Evolutionary conservation across 2,797 vertebrate species (phyloP).

Genomic region (Mionectes olivaceus): DNA sequence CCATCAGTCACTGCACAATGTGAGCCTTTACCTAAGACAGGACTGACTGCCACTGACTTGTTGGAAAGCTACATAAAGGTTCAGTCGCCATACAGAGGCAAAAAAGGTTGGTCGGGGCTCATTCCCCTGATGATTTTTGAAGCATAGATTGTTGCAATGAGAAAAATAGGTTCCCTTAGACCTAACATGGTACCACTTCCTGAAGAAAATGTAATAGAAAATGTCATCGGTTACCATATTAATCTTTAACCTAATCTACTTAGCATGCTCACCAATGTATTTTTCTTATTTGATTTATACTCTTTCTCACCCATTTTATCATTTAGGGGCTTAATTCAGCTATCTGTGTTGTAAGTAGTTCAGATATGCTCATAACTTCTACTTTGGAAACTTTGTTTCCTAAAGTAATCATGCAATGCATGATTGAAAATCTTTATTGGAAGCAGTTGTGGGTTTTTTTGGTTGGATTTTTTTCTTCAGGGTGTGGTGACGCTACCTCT

Average conservation of each 20-base stretch:
- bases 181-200: background rate
- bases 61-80: background rate
- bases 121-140: background rate
- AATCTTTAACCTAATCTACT: background rate
- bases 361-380: background rate
- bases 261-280: background rate
- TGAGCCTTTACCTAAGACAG: background rate
- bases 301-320: background rate
- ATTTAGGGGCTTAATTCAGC: background rate
- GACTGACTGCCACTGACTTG: background rate
- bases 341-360: background rate
- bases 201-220: background rate
- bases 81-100: accelerated
- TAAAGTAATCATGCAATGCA: background rate
- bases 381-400: background rate
- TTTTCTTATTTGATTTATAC: background rate
- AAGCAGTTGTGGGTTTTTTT: background rate
- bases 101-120: background rate
- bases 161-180: background rate
- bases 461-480: background rate
- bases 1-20: background rate
- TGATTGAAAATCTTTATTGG: background rate
- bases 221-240: background rate
- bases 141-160: background rate
- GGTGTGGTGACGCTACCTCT: background rate